Base-by-base conservation (phyloP, 2,888 invertebrate species). In the Xestia c-nigrum region DNA sequence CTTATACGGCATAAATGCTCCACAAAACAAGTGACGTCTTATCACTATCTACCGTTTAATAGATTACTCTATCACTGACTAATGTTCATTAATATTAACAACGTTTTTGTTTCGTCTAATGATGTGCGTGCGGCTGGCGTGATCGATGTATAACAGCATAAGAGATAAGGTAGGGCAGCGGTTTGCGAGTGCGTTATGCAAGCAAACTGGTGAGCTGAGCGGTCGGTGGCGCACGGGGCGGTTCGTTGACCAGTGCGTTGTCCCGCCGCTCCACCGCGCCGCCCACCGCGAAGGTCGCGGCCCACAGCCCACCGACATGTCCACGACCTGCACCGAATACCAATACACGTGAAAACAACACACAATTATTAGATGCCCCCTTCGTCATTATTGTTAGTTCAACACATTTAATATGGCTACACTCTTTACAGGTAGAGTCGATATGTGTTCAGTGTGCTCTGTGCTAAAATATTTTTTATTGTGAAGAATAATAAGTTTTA, bases 171-270 rank as follows among this genome's bases (percentile, higher is more conserved):
- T 86, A 90, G 91, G 90, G 89, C 90, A 91, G 91, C 88, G 90
- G 87, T 88, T 90, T 85, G 91, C 87, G 86, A 94, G 90, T 92
- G 93, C 93, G 91, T 96, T 95, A 95, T 96, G 95, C 96, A 95
- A 96, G 95, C 96, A 95, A 95, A 95, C 90, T 89, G 91, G 89
- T 89, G 88, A 91, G 89, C 89, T 88, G 89, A 89, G 90, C 89
- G 90, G 89, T 87, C 89, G 89, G 85, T 88, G 91, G 90, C 92
- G 91, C 89, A 90, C 94, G 90, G 94, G 94, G 95, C 95, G 94
- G 96, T 96, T 96, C 96, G 96, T 95, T 96, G 96, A 96, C 96
- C 96, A 96, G 96, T 93, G 94, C 96, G 95, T 94, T 92, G 95
- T 94, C 95, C 96, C 94, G 93, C 92, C 95, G 92, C 92, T 90